Conservation (phyloP, 1,140 invertebrate genomes). For the Pemphigus obesinymphae region DNA sequence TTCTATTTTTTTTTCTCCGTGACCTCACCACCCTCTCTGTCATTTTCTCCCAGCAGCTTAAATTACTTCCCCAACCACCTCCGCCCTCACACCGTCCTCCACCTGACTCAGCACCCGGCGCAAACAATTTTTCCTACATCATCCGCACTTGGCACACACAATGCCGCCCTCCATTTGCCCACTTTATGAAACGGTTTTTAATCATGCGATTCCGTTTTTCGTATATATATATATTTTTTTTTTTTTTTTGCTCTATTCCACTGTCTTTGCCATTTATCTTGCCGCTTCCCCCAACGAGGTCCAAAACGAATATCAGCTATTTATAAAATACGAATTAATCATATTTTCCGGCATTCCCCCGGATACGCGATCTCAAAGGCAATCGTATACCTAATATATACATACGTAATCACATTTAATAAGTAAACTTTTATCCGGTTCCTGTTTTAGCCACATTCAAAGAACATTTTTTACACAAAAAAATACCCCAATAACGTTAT, state of each 20-base stretch:
- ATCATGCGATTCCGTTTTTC: slow-evolving; percentile 31
- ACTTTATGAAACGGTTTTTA: slow-evolving; percentile 42
- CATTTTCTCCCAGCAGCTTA: slow-evolving; percentile 18
- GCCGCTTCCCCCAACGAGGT: neutral
- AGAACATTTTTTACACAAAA: too few relatives aligned
- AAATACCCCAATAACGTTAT: too few relatives aligned
- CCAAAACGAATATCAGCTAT: slow-evolving; percentile 1
- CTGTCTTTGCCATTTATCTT: slow-evolving; percentile 28
- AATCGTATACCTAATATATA: too few relatives aligned
- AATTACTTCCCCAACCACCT: slow-evolving; percentile 16
- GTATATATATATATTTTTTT: too few relatives aligned
- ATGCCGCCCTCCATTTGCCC: slow-evolving; percentile 23
- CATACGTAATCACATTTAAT: too few relatives aligned
- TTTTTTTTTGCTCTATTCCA: neutral
- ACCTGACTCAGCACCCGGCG: slow-evolving; percentile 34
- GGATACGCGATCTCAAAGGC: neutral
- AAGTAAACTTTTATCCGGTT: too few relatives aligned
- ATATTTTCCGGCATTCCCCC: neutral
- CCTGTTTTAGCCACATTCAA: too few relatives aligned
- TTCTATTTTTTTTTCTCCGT: neutral
- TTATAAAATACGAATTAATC: slow-evolving; percentile 8
- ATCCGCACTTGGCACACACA: slow-evolving; percentile 38
- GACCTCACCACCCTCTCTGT: neutral
- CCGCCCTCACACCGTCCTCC: neutral
- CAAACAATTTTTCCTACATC: slow-evolving; percentile 42